A percentile compares a stretch with the other conserved stretches of the same genome.
Conservation (phyloP, 2,888 invertebrate genomes). For the Ennomos fuscantarius region DNA sequence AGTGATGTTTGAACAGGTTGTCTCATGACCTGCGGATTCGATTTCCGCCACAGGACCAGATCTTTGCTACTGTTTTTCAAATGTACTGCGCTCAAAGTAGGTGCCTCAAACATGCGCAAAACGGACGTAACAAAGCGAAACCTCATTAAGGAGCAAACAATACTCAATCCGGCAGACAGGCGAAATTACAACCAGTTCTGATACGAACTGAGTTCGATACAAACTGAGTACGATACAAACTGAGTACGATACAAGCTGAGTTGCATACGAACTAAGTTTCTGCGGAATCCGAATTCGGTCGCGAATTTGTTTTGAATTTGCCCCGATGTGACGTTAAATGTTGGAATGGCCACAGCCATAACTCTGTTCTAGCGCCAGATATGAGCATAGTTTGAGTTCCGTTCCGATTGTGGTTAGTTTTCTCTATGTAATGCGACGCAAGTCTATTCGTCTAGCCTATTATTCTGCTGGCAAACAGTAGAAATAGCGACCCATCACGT, state of each 20-base stretch:
- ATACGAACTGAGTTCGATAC: constrained; percentile 15
- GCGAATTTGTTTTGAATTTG: neutral
- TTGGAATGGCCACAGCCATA: too few relatives aligned
- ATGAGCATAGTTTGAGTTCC: too few relatives aligned
- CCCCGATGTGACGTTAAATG: too few relatives aligned
- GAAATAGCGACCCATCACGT: too few relatives aligned
- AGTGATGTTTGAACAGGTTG: too few relatives aligned
- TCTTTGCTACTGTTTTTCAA: constrained; percentile 2
- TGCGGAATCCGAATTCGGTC: neutral
- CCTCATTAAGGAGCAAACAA: constrained; percentile 55
- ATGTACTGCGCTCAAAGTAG: constrained; percentile 10
- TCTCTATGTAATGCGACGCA: too few relatives aligned
- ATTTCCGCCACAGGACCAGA: neutral
- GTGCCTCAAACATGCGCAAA: constrained; percentile 25
- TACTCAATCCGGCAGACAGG: constrained; percentile 49
- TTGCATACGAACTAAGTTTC: constrained; percentile 2
- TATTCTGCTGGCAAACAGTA: too few relatives aligned
- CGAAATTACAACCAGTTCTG: constrained; percentile 48
- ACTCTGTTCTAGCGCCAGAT: too few relatives aligned
- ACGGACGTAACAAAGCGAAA: constrained; percentile 40
- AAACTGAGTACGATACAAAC: constrained; percentile 10
- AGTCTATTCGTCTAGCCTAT: too few relatives aligned
- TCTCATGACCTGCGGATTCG: too few relatives aligned
- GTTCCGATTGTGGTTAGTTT: too few relatives aligned
- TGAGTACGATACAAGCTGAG: neutral